Base-by-base conservation (phyloP, 2,888 invertebrate genomes). In the Acanthopleura granulata region DNA sequence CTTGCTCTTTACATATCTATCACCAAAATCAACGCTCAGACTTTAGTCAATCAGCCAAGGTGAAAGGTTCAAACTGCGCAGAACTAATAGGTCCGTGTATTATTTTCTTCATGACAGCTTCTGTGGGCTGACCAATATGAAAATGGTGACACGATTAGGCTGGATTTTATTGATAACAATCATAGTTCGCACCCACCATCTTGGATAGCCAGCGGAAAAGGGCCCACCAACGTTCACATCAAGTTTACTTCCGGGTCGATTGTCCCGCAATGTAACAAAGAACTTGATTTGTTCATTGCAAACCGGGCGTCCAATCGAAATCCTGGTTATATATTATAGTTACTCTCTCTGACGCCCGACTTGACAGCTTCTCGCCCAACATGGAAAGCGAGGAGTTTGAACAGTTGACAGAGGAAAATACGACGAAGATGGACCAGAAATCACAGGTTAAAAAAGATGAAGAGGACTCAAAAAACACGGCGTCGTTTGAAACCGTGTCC, bases 161-260 rank as follows among this genome's bases (percentile, higher is more conserved):
- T 51, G 22, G 72, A 75, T 75, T 73, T 75, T 49, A 50, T 66
- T 66, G 6, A 6, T 16, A 6, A 27, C 25, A 22, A 22, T 27
- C 16, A 49, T 22, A 25, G 22, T 9, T 62, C 51, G 18, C 72
- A 77, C 81, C 77, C 76, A 79, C 80, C 80, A 82, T 82, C 77
- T 83, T 81, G 81, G 76, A 77, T 78, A 75, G 79, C 77, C 75
- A 72, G 61, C 74, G 74, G 70, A 77, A 78, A 77, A 77, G 76
- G 77, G 29, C 74, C 61, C 22, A 73, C 75, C 76, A 74, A 76
- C 70, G 62, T 29, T 76, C 72, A 75, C 27, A 49, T n/a, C 50
- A 22, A 22, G 40, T 25, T 22, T 30, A 57, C 71, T 74, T 71
- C 76, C 73, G 73, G 22, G 70, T 49, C 40, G n/a, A 49, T 30